Base-by-base conservation (phyloP, 2,113 vertebrate species). In the Tonatia bakeri region DNA sequence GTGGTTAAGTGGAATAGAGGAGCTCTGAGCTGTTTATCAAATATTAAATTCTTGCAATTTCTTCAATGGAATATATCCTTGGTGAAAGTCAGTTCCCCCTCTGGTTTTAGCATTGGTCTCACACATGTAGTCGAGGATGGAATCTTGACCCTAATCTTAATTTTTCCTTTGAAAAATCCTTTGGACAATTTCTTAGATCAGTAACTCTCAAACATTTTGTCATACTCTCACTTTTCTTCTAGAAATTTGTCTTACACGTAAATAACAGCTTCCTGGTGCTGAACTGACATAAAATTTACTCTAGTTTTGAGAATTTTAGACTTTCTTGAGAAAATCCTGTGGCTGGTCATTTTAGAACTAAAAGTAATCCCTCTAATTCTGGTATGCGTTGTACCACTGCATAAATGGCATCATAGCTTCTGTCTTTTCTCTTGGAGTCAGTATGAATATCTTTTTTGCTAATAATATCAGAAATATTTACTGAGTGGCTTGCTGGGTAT, bases 231-330 rank as follows among this genome's bases (percentile, higher is more conserved):
- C 19, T 26, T 80, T 59, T 87, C 73, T 95, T 93, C 52, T 94
- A 87, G 89, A 95, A 87, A 73, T 94, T 82, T 84, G 50, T 82
- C 82, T 69, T 87, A 45, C 24, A 67, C 65, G 17, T 79, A 86
- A 95, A 84, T 75, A 92, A 83, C 72, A 96, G 65, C 87, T 92
- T 94, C 59, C 17, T 93, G 76, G 40, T 80, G 31, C 47, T 83
- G 70, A 96, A 87, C 47, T 83, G 75, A 96, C 87, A 91, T 82
- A 93, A 97, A 91, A 87, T 91, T 87, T 69, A 85, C 31, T 94
- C 6, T 72, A 33, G 73, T 54, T 96, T 89, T 89, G 36, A 88
- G 80, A 90, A 69, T 93, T 94, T 86, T 79, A 87, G 73, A 70
- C 7, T 15, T 20, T 94, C 31, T 80, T 43, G 26, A 89, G 91